phyloP scores from a whole-genome alignment of 1,140 invertebrate species.

The Scaptodrosophila lebanonensis region DNA sequence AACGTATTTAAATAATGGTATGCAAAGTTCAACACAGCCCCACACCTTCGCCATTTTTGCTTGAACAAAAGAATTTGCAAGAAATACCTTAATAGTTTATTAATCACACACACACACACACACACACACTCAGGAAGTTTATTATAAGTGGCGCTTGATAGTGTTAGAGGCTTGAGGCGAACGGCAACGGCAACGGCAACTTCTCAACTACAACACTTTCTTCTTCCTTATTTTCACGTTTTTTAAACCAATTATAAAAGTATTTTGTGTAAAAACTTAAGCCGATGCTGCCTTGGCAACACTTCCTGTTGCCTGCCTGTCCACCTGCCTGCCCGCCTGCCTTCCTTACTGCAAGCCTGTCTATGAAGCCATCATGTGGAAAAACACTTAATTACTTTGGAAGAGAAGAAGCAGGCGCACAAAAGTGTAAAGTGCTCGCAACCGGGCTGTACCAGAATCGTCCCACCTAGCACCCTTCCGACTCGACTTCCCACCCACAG shows the following conservation, averaged over 20 bases:
- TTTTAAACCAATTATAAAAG: slow-evolving; percentile 75
- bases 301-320: slow-evolving; percentile 2
- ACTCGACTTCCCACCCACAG: too few species aligned
- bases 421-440: slow-evolving; percentile 65
- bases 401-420: slow-evolving; percentile 65
- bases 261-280: slow-evolving; percentile 43
- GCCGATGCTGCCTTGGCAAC: slow-evolving; percentile 38
- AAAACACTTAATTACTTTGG: slow-evolving; percentile 74
- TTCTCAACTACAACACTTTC: slow-evolving; percentile 65
- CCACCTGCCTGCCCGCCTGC: slow-evolving; percentile 4
- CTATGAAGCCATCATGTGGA: slow-evolving; percentile 73
- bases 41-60: not conserved
- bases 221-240: slow-evolving; percentile 51
- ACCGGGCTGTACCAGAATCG: too few species aligned
- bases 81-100: slow-evolving; percentile 74
- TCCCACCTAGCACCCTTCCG: too few species aligned
- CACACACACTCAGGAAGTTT: slow-evolving; percentile 41
- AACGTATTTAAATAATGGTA: too few species aligned
- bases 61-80: slow-evolving; percentile 3
- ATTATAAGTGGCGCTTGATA: slow-evolving; percentile 53
- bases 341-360: slow-evolving; percentile 7
- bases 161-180: not conserved
- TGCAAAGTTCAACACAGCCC: not conserved
- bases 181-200: slow-evolving; percentile 41
- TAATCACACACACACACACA: slow-evolving; percentile 54